A percentile compares a stretch with the other conserved stretches of the same genome.
phyloP scores from a whole-genome alignment of 2,113 vertebrate genomes.

The Mionectes macconnelli region DNA sequence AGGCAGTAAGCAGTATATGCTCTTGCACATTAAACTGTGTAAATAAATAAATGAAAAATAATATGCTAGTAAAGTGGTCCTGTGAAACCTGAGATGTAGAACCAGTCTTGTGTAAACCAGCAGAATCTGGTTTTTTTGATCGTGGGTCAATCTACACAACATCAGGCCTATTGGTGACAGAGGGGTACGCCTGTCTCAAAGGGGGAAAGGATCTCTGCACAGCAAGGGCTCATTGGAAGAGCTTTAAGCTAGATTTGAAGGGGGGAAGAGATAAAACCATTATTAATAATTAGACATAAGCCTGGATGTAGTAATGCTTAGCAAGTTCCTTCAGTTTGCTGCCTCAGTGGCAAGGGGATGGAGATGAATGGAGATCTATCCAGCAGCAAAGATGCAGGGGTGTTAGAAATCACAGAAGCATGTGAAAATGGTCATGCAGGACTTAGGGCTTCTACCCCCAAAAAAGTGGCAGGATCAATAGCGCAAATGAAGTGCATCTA shows the following conservation, averaged over 20 bases:
- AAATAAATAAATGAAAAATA: neutral
- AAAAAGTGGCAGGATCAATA: neutral
- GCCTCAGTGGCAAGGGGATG: neutral
- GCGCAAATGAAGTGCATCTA: neutral
- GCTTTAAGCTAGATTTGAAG: neutral
- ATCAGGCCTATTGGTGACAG: neutral
- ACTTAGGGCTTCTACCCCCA: neutral
- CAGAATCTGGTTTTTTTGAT: neutral
- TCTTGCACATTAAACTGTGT: neutral
- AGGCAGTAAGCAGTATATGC: neutral
- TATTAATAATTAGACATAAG: neutral
- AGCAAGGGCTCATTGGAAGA: neutral
- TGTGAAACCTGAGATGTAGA: neutral
- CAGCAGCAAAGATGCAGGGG: neutral
- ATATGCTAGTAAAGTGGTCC: neutral
- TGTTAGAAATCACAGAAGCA: neutral
- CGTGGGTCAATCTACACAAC: neutral
- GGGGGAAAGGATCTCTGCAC: neutral
- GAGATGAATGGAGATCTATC: fast-evolving
- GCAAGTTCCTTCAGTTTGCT: neutral
- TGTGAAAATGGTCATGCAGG: neutral
- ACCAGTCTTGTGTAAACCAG: neutral
- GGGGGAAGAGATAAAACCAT: neutral
- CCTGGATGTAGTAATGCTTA: neutral
- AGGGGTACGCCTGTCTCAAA: neutral